Conservation (phyloP, 2,797 vertebrate species). For the Ispidina lecontei region DNA sequence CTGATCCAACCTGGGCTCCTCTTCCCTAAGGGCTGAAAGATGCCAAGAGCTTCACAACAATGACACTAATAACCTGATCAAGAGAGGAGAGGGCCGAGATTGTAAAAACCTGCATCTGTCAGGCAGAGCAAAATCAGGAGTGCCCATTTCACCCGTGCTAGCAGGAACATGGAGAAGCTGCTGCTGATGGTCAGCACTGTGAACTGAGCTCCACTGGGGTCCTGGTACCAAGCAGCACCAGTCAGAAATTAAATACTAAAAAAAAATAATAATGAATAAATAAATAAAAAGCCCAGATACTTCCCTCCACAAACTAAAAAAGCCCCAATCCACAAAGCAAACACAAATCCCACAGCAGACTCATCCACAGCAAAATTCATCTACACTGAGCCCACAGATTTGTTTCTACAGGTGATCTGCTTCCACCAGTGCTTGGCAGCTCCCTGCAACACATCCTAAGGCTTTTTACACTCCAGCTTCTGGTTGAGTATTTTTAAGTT, state of each 20-base stretch:
- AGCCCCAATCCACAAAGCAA: not conserved
- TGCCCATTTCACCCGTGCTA: not conserved
- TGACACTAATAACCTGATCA: not conserved
- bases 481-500: not conserved
- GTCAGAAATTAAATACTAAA: not conserved
- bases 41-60: not conserved
- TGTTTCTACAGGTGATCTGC: not conserved
- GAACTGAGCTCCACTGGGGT: not conserved
- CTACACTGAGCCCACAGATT: not conserved
- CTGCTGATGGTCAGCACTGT: not conserved
- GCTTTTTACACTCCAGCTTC: not conserved
- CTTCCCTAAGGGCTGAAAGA: conserved; percentile 33
- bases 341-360: not conserved
- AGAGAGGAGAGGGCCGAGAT: not conserved
- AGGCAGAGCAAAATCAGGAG: not conserved
- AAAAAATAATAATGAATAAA: too few relatives aligned
- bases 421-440: not conserved
- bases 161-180: not conserved
- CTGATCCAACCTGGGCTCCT: conserved; percentile 15
- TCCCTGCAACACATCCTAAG: not conserved
- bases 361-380: not conserved
- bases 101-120: not conserved
- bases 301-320: not conserved
- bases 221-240: not conserved
- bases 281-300: not conserved